Percentiles rank a stretch among this genome's conserved stretches.
These are phyloP conservation scores for Triplophysa bombifrons DNA, from an alignment of 2,797 vertebrate genomes.

Conservation along the genomic window DNA sequence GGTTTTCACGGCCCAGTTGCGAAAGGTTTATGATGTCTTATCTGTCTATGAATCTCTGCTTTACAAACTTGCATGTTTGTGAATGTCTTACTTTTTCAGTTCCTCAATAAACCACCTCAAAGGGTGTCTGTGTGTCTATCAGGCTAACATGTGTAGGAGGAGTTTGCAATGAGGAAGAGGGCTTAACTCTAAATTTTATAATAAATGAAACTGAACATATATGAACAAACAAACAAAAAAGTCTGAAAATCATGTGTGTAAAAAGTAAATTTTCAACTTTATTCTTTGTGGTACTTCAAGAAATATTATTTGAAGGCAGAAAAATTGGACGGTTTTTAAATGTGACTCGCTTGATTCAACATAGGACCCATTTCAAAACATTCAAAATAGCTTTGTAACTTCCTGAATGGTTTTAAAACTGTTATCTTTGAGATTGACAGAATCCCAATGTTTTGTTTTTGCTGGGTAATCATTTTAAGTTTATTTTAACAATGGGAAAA, in stretches of 20 bases:
- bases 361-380: too few species aligned
- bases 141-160: neutral
- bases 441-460: neutral
- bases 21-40: neutral
- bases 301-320: neutral
- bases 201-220: neutral
- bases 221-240: neutral
- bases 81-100: conserved; percentile 8
- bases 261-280: neutral
- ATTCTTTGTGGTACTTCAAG: neutral
- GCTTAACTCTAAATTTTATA: neutral
- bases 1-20: neutral
- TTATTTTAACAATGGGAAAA: neutral
- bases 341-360: neutral
- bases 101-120: neutral
- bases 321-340: neutral
- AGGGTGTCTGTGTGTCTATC: neutral
- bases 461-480: neutral
- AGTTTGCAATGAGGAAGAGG: neutral
- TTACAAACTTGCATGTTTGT: neutral
- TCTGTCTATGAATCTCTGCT: neutral
- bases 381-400: neutral
- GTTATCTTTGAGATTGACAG: neutral
- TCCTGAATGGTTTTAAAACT: neutral
- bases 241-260: too few species aligned